Conservation (phyloP, 2,797 vertebrate species). For the Erithacus rubecula region DNA sequence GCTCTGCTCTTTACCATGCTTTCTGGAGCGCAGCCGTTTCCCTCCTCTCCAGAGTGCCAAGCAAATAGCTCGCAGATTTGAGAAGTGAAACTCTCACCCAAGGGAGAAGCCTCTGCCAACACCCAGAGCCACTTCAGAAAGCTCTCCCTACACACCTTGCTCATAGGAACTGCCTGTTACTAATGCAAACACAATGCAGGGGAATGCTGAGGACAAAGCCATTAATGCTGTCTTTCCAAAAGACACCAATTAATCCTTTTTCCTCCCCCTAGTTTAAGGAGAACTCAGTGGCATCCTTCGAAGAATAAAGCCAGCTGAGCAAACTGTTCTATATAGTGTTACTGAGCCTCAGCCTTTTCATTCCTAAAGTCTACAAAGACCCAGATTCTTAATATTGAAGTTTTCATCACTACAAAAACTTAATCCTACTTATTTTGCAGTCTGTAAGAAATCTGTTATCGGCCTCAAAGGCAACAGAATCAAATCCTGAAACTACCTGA, state of each 20-base stretch:
- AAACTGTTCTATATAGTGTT: not conserved
- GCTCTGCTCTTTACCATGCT: not conserved
- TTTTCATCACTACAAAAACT: conserved; percentile 6
- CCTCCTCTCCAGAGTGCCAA: conserved; percentile 43
- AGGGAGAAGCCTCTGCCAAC: conserved; percentile 45
- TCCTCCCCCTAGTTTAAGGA: accelerated
- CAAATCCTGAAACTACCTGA: not conserved
- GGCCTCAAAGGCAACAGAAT: conserved; percentile 17
- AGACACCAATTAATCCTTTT: not conserved
- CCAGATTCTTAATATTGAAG: not conserved
- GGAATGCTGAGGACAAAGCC: not conserved
- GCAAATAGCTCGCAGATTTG: conserved; percentile 31
- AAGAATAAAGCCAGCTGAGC: not conserved
- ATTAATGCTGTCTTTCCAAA: not conserved
- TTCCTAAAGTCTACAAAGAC: not conserved
- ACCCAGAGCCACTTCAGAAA: conserved; percentile 10
- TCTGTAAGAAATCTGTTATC: not conserved
- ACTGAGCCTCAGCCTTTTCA: not conserved
- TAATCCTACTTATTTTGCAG: conserved; percentile 1
- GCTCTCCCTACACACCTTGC: conserved; percentile 20
- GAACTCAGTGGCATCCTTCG: not conserved
- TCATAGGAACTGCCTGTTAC: not conserved
- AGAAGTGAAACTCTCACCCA: conserved; percentile 52
- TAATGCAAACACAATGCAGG: not conserved
- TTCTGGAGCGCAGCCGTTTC: conserved; percentile 2